A percentile compares a stretch with the other conserved stretches of the same genome.
Evolutionary conservation across 2,888 invertebrate species (phyloP).

Genomic region (Eurytoma californica): DNA sequence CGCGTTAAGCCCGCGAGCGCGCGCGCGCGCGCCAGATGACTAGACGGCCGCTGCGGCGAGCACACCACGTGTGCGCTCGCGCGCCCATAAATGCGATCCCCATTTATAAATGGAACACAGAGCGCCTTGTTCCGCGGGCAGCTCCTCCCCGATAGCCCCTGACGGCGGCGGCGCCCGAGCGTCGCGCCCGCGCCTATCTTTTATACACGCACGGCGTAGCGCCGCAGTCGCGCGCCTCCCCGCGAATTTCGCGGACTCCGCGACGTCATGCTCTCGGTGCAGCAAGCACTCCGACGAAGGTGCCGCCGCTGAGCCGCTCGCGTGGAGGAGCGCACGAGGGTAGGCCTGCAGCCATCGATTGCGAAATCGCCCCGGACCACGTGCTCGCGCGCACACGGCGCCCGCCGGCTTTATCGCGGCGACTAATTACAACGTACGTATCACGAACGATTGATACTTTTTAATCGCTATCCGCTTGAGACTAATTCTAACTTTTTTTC

Average conservation of each 20-base stretch:
- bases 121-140: constrained; percentile 63
- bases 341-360: constrained; percentile 6
- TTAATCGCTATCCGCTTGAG: neutral
- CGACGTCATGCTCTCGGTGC: neutral
- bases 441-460: neutral
- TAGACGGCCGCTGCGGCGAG: constrained; percentile 29
- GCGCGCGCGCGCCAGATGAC: neutral
- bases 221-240: neutral
- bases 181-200: constrained; percentile 16
- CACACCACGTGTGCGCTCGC: constrained; percentile 21
- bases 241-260: neutral
- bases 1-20: constrained; percentile 17
- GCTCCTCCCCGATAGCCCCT: constrained; percentile 31
- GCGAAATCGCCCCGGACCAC: constrained; percentile 7
- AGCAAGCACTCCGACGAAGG: neutral
- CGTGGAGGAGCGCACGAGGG: neutral
- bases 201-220: too few species aligned
- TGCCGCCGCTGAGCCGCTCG: neutral
- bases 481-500: neutral
- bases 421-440: neutral
- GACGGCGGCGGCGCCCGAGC: constrained; percentile 6
- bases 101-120: constrained; percentile 66
- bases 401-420: neutral
- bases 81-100: neutral
- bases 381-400: neutral